phyloP scores from a whole-genome alignment of 2,888 invertebrate genomes.

The Phoenoteleia sp. region DNA sequence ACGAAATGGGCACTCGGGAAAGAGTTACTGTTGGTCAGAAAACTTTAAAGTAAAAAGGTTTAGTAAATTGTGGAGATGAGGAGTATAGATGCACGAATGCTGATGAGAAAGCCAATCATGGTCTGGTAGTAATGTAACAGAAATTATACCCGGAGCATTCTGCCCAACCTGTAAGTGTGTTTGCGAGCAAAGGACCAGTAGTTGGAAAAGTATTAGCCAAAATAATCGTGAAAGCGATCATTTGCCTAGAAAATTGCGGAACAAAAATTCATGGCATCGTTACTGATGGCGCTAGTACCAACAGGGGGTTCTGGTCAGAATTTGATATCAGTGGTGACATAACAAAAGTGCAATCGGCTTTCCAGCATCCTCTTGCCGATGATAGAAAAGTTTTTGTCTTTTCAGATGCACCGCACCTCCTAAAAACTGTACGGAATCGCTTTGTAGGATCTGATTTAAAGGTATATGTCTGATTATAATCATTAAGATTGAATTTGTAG shows the following conservation, averaged over 20 bases:
- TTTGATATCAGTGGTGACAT: neutral
- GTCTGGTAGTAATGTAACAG: neutral
- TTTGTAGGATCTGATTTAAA: neutral
- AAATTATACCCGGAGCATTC: slow-evolving; percentile 31
- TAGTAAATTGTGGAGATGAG: neutral
- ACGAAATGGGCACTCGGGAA: slow-evolving; percentile 26
- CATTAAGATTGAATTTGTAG: too few relatives aligned
- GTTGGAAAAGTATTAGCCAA: neutral
- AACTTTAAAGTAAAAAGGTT: slow-evolving; percentile 16
- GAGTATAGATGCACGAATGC: neutral
- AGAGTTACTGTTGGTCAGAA: neutral
- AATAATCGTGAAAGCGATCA: neutral
- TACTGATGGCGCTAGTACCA: neutral
- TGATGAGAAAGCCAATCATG: neutral
- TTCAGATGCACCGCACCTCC: neutral
- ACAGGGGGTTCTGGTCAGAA: neutral
- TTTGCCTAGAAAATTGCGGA: neutral
- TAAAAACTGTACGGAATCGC: neutral
- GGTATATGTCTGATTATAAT: too few relatives aligned
- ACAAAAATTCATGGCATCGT: neutral
- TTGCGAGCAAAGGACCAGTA: slow-evolving; percentile 59
- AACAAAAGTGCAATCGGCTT: neutral
- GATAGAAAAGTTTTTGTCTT: neutral
- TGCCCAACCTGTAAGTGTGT: slow-evolving; percentile 68
- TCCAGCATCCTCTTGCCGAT: neutral